Base-by-base conservation (phyloP, 2,888 invertebrate species). In the Amblyjoppa proteus region DNA sequence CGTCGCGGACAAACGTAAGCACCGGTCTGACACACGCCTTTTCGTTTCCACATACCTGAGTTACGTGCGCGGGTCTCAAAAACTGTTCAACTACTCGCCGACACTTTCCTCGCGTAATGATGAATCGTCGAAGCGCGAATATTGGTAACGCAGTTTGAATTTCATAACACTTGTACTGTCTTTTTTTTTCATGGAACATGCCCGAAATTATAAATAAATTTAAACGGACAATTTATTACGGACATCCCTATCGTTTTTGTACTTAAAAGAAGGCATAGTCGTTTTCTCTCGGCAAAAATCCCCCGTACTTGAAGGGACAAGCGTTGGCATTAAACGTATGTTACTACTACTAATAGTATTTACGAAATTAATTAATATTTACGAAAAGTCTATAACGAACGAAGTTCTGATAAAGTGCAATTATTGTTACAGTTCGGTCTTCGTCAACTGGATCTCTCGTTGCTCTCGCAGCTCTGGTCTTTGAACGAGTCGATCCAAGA, bases 401-500 rank as follows among this genome's bases (percentile, higher is more conserved):
- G 7, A 58, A 25, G 11, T 58, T 0, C 3, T 28, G 9, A 58
- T 11, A 28, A 25, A 61, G 66, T 58, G 9, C 41, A 68, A 16
- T 74, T 73, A n/a, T 16, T 38, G 66, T 90, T 96, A 69, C 96
- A 98, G 98, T 97, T 97, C 91, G 97, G 97, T 90, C 95, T 98
- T 41, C 96, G 98, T 76, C 98, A 98, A 94, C 94, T 98, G 94
- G 98, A 98, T 94, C 95, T 98, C 89, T 97, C 98, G 0, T 95
- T 99, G 77, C 95, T 98, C 64, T 98, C 98, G 4, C 98, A 99
- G 94, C 95, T 99, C 87, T 98, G 98, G 98, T 97, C 98, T 0
- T 95, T 99, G 75, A 98, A 98, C 94, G 98, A 98, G 94, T 97
- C 98, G 61, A 98, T 98, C 94, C 98, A 98, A 90, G 97, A 98